Percentiles rank a stretch among this genome's conserved stretches.
These are phyloP conservation scores for Liparis tanakae DNA, from an alignment of 2,797 vertebrate genomes.

Conservation along the genomic window DNA sequence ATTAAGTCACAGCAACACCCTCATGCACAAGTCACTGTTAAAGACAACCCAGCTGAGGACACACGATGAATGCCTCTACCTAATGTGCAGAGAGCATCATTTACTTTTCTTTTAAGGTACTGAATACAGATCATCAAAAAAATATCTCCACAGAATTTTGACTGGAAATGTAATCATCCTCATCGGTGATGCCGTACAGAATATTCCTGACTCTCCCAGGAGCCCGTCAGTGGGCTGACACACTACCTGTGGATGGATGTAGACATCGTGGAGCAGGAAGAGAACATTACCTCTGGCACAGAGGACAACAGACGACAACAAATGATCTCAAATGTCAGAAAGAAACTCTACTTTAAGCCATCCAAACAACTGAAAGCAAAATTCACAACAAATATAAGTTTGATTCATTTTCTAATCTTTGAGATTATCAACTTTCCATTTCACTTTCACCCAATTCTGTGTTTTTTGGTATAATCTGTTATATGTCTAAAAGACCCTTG, in stretches of 20 bases:
- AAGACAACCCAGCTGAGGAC: constrained; percentile 22
- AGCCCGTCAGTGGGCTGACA: constrained; percentile 38
- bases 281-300: constrained; percentile 31
- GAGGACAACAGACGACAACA: constrained; percentile 42
- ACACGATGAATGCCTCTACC: constrained; percentile 4
- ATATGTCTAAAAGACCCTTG: neutral
- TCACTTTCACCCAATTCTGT: constrained; percentile 12
- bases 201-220: constrained; percentile 23
- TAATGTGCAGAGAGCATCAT: neutral
- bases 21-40: constrained; percentile 1
- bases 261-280: constrained; percentile 39
- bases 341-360: constrained; percentile 16
- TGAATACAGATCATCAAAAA: constrained; percentile 2
- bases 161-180: constrained; percentile 48
- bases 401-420: constrained; percentile 8
- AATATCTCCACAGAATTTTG: neutral
- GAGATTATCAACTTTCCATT: constrained; percentile 2
- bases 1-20: constrained; percentile 41
- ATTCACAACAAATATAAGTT: constrained; percentile 7
- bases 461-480: constrained; percentile 21
- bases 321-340: constrained; percentile 26
- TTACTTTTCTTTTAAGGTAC: neutral
- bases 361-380: constrained; percentile 6
- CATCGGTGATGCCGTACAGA: constrained; percentile 44
- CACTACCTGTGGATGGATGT: constrained; percentile 48